Percentiles rank a stretch among this genome's conserved stretches.
Evolutionary conservation across 2,797 vertebrate genomes (phyloP).

Genomic region (Acanthornis magna): DNA sequence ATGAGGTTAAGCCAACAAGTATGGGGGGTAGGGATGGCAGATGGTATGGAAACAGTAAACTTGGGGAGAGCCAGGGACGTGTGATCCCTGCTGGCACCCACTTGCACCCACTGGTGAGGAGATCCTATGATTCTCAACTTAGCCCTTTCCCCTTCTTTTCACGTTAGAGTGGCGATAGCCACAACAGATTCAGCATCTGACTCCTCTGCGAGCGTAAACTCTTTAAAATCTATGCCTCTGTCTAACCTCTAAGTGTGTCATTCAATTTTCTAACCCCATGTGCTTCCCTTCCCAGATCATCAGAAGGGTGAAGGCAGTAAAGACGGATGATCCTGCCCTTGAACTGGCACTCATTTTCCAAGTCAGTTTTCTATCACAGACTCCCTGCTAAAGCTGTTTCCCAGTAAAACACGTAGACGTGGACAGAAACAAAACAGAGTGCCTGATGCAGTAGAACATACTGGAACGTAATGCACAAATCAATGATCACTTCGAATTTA

Average conservation of each 20-base stretch:
- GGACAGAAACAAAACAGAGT: slow-evolving; percentile 32
- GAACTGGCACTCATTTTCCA: background rate
- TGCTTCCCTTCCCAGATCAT: background rate
- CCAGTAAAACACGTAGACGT: background rate
- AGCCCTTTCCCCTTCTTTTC: background rate
- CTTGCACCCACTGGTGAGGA: background rate
- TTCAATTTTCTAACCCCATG: background rate
- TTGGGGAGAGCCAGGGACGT: background rate
- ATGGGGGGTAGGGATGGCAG: background rate
- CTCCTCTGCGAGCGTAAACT: background rate
- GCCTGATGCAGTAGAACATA: background rate
- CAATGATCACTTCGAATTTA: slow-evolving; percentile 31
- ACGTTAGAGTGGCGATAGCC: background rate
- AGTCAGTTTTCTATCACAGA: slow-evolving; percentile 19
- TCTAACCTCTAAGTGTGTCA: background rate
- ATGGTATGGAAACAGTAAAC: background rate
- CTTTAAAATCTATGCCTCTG: background rate
- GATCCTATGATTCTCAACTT: background rate
- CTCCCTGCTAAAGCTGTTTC: slow-evolving; percentile 14
- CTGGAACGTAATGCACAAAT: slow-evolving; percentile 31
- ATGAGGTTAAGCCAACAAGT: background rate
- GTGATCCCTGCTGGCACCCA: background rate
- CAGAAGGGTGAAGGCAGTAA: background rate
- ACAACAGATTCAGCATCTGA: background rate
- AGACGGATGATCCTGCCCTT: background rate